phyloP scores from a whole-genome alignment of 2,888 invertebrate species.

The Cheilosia impressa region DNA sequence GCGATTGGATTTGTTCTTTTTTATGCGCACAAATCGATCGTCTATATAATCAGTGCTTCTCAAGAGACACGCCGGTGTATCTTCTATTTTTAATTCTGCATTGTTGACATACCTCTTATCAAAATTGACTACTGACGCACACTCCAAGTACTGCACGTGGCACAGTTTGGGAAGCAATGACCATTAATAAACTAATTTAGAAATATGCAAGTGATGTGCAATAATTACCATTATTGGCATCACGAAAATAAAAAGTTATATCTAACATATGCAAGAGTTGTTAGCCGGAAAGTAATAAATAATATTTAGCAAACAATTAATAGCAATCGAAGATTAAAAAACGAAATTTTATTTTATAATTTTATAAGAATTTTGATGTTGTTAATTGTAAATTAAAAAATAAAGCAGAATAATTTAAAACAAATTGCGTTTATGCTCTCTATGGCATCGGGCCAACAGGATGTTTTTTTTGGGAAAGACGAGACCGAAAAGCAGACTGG shows the following conservation, averaged over 20 bases:
- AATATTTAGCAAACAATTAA: conserved; percentile 33
- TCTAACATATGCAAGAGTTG: conserved; percentile 33
- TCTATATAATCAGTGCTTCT: conserved; percentile 18
- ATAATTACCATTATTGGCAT: conserved; percentile 16
- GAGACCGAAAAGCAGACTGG: too few relatives aligned
- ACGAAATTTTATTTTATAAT: conserved; percentile 57
- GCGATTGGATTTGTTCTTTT: not conserved
- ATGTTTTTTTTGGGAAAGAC: too few relatives aligned
- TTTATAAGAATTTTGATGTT: conserved; percentile 72
- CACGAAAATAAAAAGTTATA: conserved; percentile 10
- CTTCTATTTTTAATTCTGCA: too few relatives aligned
- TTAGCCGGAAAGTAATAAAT: conserved; percentile 36
- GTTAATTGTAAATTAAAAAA: conserved; percentile 72
- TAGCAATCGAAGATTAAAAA: conserved; percentile 40
- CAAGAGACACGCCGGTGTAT: not conserved
- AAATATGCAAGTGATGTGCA: conserved; percentile 3
- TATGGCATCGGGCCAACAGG: too few relatives aligned
- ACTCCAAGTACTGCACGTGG: not conserved
- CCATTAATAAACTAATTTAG: conserved; percentile 47
- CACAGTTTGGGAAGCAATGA: not conserved
- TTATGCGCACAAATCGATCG: conserved; percentile 14
- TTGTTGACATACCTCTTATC: not conserved
- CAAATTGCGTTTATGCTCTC: not conserved
- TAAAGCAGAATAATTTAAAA: conserved; percentile 67
- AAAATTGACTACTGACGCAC: not conserved